phyloP scores from a whole-genome alignment of 1,140 invertebrate species.

The Aplysia californica region DNA sequence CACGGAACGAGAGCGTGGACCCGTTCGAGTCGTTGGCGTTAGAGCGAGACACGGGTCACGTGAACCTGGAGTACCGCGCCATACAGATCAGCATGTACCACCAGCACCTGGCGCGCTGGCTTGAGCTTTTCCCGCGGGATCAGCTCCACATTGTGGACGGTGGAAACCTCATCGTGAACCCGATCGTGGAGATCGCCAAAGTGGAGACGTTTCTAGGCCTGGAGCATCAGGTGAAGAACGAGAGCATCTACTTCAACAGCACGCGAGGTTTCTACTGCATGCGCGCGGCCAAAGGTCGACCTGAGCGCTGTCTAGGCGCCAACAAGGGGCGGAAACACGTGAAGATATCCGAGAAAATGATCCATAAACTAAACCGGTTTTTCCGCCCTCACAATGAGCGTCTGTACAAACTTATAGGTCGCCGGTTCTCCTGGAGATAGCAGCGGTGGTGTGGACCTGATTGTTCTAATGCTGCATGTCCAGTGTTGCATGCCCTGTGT shows the following conservation, averaged over 20 bases:
- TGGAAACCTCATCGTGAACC: slow-evolving; percentile 58
- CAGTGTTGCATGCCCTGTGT: too few relatives aligned
- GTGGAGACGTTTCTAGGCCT: slow-evolving; percentile 63
- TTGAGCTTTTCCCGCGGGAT: slow-evolving; percentile 53
- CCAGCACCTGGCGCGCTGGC: slow-evolving; percentile 62
- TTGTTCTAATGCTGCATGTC: too few relatives aligned
- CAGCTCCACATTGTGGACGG: slow-evolving; percentile 65
- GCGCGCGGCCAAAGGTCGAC: slow-evolving; percentile 42
- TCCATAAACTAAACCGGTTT: slow-evolving; percentile 84
- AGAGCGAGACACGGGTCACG: slow-evolving; percentile 46
- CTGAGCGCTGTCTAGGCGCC: slow-evolving; percentile 82
- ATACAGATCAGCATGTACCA: slow-evolving; percentile 65
- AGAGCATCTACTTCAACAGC: slow-evolving; percentile 65
- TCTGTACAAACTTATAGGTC: slow-evolving; percentile 58
- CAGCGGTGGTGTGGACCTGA: too few relatives aligned
- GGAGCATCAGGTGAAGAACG: slow-evolving; percentile 47
- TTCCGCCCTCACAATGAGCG: slow-evolving; percentile 85
- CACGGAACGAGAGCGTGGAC: slow-evolving; percentile 53
- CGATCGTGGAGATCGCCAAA: slow-evolving; percentile 54
- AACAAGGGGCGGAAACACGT: slow-evolving; percentile 93
- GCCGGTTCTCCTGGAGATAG: slow-evolving; percentile 60
- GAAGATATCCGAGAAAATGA: slow-evolving; percentile 77
- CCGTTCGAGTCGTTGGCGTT: slow-evolving; percentile 60
- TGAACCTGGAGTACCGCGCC: slow-evolving; percentile 58
- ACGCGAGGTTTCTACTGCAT: slow-evolving; percentile 70